Conservation (phyloP, 2,888 invertebrate genomes). For the Lasiommata megera region DNA sequence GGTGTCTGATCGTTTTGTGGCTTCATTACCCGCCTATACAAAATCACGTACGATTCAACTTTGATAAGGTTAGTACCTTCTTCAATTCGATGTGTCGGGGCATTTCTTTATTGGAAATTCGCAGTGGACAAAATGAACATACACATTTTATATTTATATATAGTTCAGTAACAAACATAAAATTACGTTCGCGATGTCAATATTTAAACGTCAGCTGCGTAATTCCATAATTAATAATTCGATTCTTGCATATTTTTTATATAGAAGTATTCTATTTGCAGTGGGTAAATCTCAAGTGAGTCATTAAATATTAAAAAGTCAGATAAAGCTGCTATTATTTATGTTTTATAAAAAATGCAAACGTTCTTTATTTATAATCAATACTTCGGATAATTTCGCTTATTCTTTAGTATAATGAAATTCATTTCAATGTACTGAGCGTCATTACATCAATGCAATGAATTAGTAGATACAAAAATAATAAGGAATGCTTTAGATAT, state of each 20-base stretch:
- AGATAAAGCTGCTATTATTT: neutral
- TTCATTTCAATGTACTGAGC: too few relatives aligned
- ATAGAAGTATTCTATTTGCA: too few relatives aligned
- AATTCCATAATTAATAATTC: too few relatives aligned
- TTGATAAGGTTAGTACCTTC: neutral
- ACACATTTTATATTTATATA: too few relatives aligned
- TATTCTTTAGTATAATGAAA: neutral
- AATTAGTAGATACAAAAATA: too few relatives aligned
- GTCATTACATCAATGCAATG: too few relatives aligned
- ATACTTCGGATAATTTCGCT: neutral
- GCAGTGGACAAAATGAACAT: too few relatives aligned
- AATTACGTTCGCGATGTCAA: too few relatives aligned
- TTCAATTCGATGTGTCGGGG: neutral
- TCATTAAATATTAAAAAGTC: neutral
- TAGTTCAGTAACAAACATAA: too few relatives aligned
- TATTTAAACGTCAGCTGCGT: too few relatives aligned
- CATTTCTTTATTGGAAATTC: neutral
- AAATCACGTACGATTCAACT: constrained; percentile 11
- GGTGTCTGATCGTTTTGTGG: neutral
- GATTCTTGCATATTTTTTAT: too few relatives aligned
- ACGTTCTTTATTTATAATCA: neutral
- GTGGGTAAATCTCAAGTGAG: neutral
- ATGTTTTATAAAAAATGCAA: neutral
- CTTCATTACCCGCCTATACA: constrained; percentile 9
- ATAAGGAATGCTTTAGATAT: too few relatives aligned